Base-by-base conservation (phyloP, 1,140 invertebrate species). In the Octopus bimaculoides region DNA sequence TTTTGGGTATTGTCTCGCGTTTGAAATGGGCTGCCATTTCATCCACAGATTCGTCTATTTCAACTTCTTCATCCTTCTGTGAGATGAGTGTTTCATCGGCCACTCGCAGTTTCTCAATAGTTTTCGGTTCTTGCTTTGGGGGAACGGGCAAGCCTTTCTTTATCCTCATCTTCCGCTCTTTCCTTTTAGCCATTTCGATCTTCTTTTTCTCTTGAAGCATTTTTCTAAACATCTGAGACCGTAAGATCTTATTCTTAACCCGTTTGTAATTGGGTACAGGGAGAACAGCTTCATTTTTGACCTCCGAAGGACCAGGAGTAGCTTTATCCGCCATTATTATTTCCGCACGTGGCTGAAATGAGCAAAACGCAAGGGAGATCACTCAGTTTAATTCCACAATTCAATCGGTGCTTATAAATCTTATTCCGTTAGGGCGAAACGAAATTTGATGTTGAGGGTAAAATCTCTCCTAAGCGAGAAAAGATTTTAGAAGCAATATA, bases 91-190 rank as follows among this genome's bases (percentile, higher is more conserved):
- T 99, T 85, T 96, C 95, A 93, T 99, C 97, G 86, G 94, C 93
- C 86, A 97, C 95, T 79, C 98, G 92, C 71, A 96, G 93, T 85
- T 93, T 96, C 89, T 99, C 98, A 82, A 99, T 93, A 0, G 98
- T 99, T 85, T 96, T 95, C 0, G 97, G 97, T 0, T 93, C 90
- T 90, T 94, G 92, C 85, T 95, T 95, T 17, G 94, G 93, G 66
- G 85, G 85, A 53, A 71, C 17, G 17, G 8, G 9, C 14, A n/a
- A 20, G 17, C 66, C 66, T 17, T 71, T 71, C 26, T 71, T 71
- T 14, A n/a, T 71, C 66, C 17, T 71, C 17, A 17, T 17, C 14
- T 71, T 69, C 14, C 8, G 6, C 4, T 69, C 26, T 20, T 69
- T 69, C 26, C 66, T 0, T 20, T 71, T 8, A 6, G 17, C 66